Evolutionary conservation across 2,113 vertebrate species (phyloP).

Genomic region (Bothrops jararaca): DNA sequence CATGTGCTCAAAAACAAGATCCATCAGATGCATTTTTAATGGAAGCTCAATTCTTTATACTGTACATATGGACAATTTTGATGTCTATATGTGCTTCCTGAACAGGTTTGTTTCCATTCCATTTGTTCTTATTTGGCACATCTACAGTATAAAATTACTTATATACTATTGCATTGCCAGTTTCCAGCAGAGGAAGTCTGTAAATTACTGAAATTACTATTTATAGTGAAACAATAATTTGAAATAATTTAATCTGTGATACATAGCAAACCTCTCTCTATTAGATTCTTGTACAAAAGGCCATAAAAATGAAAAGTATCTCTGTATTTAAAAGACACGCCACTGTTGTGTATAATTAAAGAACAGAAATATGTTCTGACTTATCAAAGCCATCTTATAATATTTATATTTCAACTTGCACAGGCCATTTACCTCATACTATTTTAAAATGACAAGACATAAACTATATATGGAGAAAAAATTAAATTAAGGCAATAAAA

Average conservation of each 20-base stretch:
- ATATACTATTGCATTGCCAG: slow-evolving; percentile 28
- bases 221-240: slow-evolving; percentile 29
- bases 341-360: slow-evolving; percentile 28
- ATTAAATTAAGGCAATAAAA: slow-evolving; percentile 40
- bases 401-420: slow-evolving; percentile 24
- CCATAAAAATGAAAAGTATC: slow-evolving; percentile 48
- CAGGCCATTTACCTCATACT: slow-evolving; percentile 9
- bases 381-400: slow-evolving; percentile 10
- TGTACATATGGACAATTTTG: slow-evolving; percentile 29
- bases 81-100: slow-evolving; percentile 34
- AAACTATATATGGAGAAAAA: slow-evolving; percentile 39
- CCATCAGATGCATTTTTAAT: slow-evolving; percentile 38
- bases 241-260: slow-evolving; percentile 35
- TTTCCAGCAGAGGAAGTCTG: slow-evolving; percentile 14
- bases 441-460: slow-evolving; percentile 24
- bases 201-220: slow-evolving; percentile 43
- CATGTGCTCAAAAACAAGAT: slow-evolving; percentile 18
- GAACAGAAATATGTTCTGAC: slow-evolving; percentile 24
- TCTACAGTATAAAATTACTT: slow-evolving; percentile 29
- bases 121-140: slow-evolving; percentile 49
- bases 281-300: slow-evolving; percentile 26
- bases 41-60: neutral
- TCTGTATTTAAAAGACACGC: neutral
- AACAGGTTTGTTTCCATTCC: slow-evolving; percentile 37
- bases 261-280: slow-evolving; percentile 27